phyloP scores from a whole-genome alignment of 2,113 vertebrate genomes.

The Poeciliopsis occidentalis region DNA sequence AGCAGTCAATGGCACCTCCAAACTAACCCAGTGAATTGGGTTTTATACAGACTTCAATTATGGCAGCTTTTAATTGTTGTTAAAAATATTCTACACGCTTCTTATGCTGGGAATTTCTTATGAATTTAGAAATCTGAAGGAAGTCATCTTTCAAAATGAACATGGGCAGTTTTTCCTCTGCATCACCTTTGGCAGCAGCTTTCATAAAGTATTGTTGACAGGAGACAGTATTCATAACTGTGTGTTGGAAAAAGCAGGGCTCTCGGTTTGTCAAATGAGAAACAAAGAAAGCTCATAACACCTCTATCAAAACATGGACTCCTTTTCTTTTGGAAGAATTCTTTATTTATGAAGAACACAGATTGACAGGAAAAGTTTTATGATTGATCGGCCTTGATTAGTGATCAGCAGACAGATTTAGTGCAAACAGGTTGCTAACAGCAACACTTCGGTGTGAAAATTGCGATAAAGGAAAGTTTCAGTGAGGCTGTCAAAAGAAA shows the following conservation, averaged over 20 bases:
- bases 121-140: not conserved
- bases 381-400: not conserved
- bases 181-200: not conserved
- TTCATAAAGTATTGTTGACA: not conserved
- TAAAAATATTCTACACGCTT: not conserved
- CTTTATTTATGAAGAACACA: not conserved
- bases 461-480: too few relatives aligned
- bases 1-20: too few relatives aligned
- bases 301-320: not conserved
- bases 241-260: not conserved
- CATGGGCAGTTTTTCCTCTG: not conserved
- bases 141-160: not conserved
- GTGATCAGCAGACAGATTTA: not conserved
- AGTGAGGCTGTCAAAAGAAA: too few relatives aligned
- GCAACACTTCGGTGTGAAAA: not conserved
- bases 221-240: not conserved
- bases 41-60: not conserved
- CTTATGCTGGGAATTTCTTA: not conserved
- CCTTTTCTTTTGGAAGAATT: not conserved
- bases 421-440: not conserved
- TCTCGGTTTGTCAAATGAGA: not conserved
- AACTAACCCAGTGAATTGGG: too few relatives aligned
- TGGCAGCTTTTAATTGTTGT: not conserved
- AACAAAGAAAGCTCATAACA: not conserved
- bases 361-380: not conserved